Evolutionary conservation across 2,797 vertebrate genomes (phyloP).

Genomic region (Dermochelys coriacea): DNA sequence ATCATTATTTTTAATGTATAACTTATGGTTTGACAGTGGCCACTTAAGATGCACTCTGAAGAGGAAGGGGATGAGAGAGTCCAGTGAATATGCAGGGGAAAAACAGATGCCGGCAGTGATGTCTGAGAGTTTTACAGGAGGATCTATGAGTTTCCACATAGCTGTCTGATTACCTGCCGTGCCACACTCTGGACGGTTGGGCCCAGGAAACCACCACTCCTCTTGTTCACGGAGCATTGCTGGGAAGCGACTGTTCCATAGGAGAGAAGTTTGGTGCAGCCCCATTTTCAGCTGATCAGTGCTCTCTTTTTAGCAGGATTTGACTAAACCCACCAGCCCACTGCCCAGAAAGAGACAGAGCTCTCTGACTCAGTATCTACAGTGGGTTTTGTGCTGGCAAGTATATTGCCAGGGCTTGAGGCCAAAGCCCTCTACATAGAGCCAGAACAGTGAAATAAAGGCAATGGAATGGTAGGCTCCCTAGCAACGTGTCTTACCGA

Average conservation of each 20-base stretch:
- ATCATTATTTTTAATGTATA: background rate
- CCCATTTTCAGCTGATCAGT: background rate
- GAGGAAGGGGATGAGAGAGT: slow-evolving; percentile 5
- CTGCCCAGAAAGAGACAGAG: background rate
- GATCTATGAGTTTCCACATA: background rate
- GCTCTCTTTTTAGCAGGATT: background rate
- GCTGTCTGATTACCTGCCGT: background rate
- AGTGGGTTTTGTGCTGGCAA: rapidly evolving
- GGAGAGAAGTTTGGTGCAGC: background rate
- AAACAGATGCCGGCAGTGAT: background rate
- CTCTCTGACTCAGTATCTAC: background rate
- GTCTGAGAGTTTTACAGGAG: background rate
- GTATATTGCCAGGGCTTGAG: background rate
- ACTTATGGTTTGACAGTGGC: slow-evolving; percentile 59
- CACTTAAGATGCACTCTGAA: slow-evolving; percentile 47
- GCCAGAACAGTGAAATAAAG: rapidly evolving
- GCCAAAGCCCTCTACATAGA: background rate
- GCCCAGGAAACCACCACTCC: background rate
- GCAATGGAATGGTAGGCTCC: rapidly evolving
- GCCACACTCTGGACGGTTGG: background rate
- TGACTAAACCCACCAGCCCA: background rate
- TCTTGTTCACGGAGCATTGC: background rate
- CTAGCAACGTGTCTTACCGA: rapidly evolving
- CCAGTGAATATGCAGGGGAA: background rate
- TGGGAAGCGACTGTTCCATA: background rate